These are phyloP conservation scores for Bovichtus diacanthus DNA, from an alignment of 2,797 vertebrate species.

Conservation along the genomic window DNA sequence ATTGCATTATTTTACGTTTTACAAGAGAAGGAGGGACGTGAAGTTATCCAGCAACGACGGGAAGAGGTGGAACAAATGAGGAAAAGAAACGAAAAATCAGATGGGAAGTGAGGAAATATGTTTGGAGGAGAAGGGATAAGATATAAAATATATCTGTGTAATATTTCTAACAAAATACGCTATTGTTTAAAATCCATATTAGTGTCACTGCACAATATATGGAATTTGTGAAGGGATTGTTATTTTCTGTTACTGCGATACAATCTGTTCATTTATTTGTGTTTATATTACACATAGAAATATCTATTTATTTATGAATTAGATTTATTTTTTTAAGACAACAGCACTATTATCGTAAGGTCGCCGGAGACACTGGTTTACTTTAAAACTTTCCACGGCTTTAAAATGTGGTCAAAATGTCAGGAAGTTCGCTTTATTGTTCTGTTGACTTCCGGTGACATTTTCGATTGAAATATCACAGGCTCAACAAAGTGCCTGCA, in stretches of 20 bases:
- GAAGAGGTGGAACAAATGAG: slow-evolving; percentile 16
- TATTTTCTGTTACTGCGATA: not conserved
- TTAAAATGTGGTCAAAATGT: not conserved
- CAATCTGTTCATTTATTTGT: not conserved
- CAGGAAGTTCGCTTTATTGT: not conserved
- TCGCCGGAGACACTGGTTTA: not conserved
- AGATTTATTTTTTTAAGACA: not conserved
- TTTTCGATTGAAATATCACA: not conserved
- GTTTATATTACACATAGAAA: not conserved
- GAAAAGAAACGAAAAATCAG: slow-evolving; percentile 26
- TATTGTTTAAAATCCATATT: not conserved
- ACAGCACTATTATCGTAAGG: not conserved
- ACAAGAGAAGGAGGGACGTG: not conserved
- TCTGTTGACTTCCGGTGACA: not conserved
- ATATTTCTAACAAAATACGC: not conserved
- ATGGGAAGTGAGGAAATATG: not conserved
- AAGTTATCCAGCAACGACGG: slow-evolving; percentile 23
- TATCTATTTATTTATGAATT: too few species aligned
- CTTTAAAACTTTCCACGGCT: not conserved
- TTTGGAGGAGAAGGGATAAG: not conserved
- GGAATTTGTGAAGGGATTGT: not conserved
- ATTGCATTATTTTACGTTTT: slow-evolving; percentile 3
- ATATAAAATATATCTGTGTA: not conserved
- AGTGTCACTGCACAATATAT: not conserved
- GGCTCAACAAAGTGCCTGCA: not conserved